Percentiles rank a stretch among this genome's conserved stretches.
These are phyloP conservation scores for Chondrilla cf. caribensis DNA, from an alignment of 37 sponge, comb jelly and placozoan genomes.

Conservation along the genomic window DNA sequence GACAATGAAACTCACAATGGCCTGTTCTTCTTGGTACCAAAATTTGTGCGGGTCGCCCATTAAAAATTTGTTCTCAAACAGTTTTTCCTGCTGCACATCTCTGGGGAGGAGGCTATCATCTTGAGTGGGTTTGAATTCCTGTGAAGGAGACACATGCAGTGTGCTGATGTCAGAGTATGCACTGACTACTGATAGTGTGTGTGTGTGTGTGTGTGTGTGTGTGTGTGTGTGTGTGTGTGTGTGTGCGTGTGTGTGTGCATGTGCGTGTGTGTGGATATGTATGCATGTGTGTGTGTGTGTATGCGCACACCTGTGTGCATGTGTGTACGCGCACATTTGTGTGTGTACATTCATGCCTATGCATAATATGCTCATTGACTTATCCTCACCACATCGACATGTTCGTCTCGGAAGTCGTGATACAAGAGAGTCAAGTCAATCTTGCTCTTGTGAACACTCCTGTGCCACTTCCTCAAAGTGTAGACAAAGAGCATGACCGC, in stretches of 20 bases:
- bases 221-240: too few species aligned
- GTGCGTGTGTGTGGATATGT: too few species aligned
- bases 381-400: conserved; percentile 48
- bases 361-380: background rate
- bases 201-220: too few species aligned
- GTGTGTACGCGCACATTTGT: too few species aligned
- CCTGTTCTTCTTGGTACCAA: conserved; percentile 65
- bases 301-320: too few species aligned
- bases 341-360: background rate
- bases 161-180: too few species aligned
- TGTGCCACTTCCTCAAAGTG: conserved; percentile 4
- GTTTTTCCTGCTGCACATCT: conserved; percentile 41
- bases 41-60: conserved; percentile 36
- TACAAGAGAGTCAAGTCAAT: conserved; percentile 43
- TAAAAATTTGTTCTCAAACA: conserved; percentile 60
- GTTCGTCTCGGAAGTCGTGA: conserved; percentile 41
- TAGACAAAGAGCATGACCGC: conserved; percentile 36
- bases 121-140: conserved; percentile 47
- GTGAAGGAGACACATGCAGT: background rate
- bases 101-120: conserved; percentile 44
- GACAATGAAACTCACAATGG: conserved; percentile 42
- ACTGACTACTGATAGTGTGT: background rate
- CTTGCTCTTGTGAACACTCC: background rate
- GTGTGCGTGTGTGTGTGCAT: too few species aligned
- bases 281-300: too few species aligned